Evolutionary conservation across 2,113 vertebrate genomes (phyloP), one percentile per base, ranked within the genome.

Genomic region (Petrocephalus zakoni): DNA sequence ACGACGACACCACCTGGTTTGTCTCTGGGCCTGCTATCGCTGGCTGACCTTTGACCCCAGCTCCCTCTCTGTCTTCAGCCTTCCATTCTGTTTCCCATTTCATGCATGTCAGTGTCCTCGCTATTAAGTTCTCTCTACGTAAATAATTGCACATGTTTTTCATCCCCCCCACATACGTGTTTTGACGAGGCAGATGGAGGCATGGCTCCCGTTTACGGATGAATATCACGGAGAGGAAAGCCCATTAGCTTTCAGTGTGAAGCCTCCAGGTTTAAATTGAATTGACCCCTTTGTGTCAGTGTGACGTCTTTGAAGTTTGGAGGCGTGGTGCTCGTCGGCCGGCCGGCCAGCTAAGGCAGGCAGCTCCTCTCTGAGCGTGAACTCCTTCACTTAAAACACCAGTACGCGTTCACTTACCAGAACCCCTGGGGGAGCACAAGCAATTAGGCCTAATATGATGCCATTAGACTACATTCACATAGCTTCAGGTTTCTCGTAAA

Each of bases 251-350:
- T 55, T 86, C 52, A 85, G 84, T 55, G 51, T 29, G 51, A 86
- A 86, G 84, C 29, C 25, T 37, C 84, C 10, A 15, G 22, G 15
- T 86, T 86, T 86, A 86, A 86, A 86, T 86, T 86, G 84, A 86
- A 34, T 86, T 56, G 84, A 86, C 84, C 84, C 84, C n/a, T 25
- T 86, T n/a, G 8, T 56, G 52, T 55, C 84, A 56, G 25, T 17
- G 52, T 7, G 52, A 53, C 10, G 51, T 29, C 84, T 86, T 86
- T 55, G 84, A 86, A 86, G 84, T 86, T 52, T 56, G 2, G n/a
- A 86, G 29, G 49, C 52, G 52, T 55, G 84, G 25, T 6, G 29
- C 11, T 10, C 15, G 11, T 1, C 9, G n/a, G 82, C 21, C 2
- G n/a, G 37, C 37, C 0, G 78, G 37, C 34, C 78, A 46, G 34